phyloP scores from a whole-genome alignment of 2,113 vertebrate species.

The Irena cyanogastra region DNA sequence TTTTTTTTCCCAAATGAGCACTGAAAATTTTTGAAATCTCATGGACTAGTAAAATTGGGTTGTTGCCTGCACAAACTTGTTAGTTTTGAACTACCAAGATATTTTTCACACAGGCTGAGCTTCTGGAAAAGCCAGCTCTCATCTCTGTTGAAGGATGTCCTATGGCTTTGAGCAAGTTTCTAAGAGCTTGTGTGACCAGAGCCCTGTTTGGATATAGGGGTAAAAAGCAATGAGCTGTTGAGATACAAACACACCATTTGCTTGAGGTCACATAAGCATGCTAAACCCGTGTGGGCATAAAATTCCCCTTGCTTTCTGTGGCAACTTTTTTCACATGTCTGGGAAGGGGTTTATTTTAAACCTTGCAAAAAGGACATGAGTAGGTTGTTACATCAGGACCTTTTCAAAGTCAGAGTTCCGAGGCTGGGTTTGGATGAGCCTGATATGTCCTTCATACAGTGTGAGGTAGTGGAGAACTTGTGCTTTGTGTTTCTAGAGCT shows the following conservation, averaged over 20 bases:
- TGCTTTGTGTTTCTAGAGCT: not conserved
- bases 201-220: not conserved
- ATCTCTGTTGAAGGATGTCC: not conserved
- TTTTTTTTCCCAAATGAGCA: not conserved
- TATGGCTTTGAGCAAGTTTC: not conserved
- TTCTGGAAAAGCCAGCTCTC: not conserved
- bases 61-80: not conserved
- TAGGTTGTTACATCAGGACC: accelerated
- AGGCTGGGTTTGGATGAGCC: not conserved
- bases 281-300: not conserved
- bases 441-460: not conserved
- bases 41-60: not conserved
- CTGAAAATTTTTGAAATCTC: not conserved
- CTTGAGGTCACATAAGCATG: not conserved
- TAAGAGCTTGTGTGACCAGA: not conserved
- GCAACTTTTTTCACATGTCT: not conserved
- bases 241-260: not conserved
- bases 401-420: not conserved
- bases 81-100: not conserved
- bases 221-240: not conserved
- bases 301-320: not conserved
- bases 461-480: not conserved
- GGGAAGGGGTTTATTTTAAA: not conserved
- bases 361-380: not conserved
- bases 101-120: not conserved